Evolutionary conservation across 2,113 vertebrate species (phyloP).

Genomic region (Eudorcas thomsonii): DNA sequence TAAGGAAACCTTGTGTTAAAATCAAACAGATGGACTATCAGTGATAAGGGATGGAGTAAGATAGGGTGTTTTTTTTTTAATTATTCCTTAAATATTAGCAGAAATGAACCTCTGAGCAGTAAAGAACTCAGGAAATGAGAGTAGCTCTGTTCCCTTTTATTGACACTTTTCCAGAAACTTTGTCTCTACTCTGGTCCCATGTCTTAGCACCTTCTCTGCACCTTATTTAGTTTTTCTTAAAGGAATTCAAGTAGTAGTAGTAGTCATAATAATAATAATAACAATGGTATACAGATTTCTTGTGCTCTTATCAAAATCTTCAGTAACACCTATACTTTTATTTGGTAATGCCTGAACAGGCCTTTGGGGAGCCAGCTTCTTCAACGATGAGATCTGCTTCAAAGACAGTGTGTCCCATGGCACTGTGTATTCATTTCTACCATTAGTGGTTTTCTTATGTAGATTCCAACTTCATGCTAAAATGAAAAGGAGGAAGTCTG

Average conservation of each 20-base stretch:
- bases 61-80: background rate
- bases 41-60: background rate
- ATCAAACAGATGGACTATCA: background rate
- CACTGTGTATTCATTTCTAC: background rate
- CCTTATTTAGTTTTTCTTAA: background rate
- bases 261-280: background rate
- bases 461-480: conserved; percentile 2
- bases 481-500: background rate
- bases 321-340: background rate
- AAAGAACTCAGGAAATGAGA: background rate
- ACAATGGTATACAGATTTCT: background rate
- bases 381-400: background rate
- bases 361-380: background rate
- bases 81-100: background rate
- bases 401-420: background rate
- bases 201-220: background rate
- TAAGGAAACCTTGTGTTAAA: background rate
- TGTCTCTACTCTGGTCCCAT: background rate
- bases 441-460: background rate
- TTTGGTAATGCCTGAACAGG: background rate
- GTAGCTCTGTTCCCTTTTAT: background rate
- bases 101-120: background rate
- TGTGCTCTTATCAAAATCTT: background rate
- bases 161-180: background rate
- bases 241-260: background rate